These are phyloP conservation scores for Dascillus cervinus DNA, from an alignment of 2,888 invertebrate genomes.

Conservation along the genomic window DNA sequence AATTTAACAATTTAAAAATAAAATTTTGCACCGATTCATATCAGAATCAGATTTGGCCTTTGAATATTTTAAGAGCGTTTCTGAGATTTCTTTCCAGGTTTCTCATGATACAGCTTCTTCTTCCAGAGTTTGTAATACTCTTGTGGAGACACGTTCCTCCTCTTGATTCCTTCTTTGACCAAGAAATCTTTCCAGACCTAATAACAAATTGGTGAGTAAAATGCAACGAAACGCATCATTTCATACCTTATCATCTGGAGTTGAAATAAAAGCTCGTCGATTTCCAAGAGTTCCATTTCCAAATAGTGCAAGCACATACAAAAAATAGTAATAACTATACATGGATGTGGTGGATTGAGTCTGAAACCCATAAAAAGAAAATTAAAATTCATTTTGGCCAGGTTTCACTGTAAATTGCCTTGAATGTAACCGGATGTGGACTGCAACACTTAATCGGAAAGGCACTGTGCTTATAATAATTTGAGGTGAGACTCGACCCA, in stretches of 20 bases:
- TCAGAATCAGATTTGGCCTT: too few relatives aligned
- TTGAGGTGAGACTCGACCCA: conserved; percentile 18
- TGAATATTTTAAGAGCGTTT: too few relatives aligned
- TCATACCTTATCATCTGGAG: conserved; percentile 40
- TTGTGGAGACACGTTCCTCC: conserved; percentile 39
- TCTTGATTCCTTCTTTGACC: conserved; percentile 37
- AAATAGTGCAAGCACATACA: too few relatives aligned
- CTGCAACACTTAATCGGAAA: conserved; percentile 49
- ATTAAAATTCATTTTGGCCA: too few relatives aligned
- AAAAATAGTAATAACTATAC: too few relatives aligned
- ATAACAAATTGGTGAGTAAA: conserved; percentile 11
- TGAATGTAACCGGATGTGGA: conserved; percentile 44
- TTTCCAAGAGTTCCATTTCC: conserved; percentile 43
- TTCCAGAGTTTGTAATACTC: conserved; percentile 47
- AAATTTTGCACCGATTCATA: too few relatives aligned
- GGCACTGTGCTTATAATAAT: conserved; percentile 44
- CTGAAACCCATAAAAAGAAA: too few relatives aligned
- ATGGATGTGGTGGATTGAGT: too few relatives aligned
- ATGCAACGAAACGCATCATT: conserved; percentile 2
- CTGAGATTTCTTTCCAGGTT: too few relatives aligned
- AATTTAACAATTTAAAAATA: too few relatives aligned
- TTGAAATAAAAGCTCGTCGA: conserved; percentile 32
- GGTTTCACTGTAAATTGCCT: too few relatives aligned
- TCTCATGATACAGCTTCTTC: too few relatives aligned
- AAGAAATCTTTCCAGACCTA: conserved; percentile 47